Evolutionary conservation across 2,113 vertebrate species (phyloP), one percentile per base, ranked within the genome.

Genomic region (Leptosomus discolor): DNA sequence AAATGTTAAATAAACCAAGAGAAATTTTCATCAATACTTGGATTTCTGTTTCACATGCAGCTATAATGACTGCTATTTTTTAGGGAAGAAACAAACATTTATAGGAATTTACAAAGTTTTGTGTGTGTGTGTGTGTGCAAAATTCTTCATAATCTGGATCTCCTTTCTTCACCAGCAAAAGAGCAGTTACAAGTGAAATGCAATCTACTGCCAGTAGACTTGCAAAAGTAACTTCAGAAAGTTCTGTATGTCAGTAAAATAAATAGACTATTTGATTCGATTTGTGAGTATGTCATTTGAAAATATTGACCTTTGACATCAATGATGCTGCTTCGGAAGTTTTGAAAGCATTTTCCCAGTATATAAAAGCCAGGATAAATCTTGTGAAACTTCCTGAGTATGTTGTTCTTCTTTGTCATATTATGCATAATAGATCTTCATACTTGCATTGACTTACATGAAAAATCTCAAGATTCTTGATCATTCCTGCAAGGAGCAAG

Each of bases 251-350:
- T 19, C 26, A 60, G 36, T 48, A 64, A 89, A 96, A 76, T 78
- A 79, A 75, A 90, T 68, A 88, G 32, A n/a, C 7, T 13, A 53
- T 79, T 93, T 92, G 36, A 77, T 85, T 85, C 81, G 45, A 83
- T 74, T 92, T 91, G 46, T 78, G 45, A 91, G 74, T 78, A 58
- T 29, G 34, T 39, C 0, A 73, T 82, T 91, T 90, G 60, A 87
- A 95, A 95, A 71, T 90, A 71, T 60, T 82, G 77, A 82, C 34
- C 77, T 94, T 90, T 90, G 61, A 94, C 74, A 75, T 68, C 21
- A 39, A 15, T 5, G 7, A 56, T 95, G 71, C 37, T 46, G n/a
- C 73, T 91, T 91, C 61, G 85, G 69, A 85, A 56, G 39, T 71
- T 88, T 94, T 85, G 57, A 37, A 90, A 94, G 56, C 27, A 73